Conservation (phyloP, 2,113 vertebrate genomes). For the Bombycilla garrulus region DNA sequence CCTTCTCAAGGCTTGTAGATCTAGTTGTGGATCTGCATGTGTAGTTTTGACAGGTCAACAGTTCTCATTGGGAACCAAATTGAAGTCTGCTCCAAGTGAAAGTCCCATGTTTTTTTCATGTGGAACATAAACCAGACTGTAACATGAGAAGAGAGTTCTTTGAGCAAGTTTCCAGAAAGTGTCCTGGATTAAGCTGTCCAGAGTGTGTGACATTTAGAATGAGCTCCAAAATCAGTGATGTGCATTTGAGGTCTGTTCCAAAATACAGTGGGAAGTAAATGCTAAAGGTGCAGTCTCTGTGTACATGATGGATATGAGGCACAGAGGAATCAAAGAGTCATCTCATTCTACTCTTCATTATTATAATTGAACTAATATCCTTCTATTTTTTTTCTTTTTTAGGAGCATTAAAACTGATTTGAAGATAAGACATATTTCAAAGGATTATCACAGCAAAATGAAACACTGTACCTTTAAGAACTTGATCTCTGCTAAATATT, state of each 20-base stretch:
- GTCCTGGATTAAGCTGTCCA: neutral
- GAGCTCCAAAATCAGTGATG: neutral
- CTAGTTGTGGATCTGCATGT: neutral
- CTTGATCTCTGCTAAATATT: neutral
- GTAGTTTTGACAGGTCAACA: neutral
- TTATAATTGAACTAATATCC: neutral
- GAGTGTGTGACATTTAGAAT: neutral
- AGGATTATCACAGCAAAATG: neutral
- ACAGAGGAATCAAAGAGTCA: neutral
- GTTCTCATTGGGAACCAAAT: neutral
- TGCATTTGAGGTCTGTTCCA: neutral
- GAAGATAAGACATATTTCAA: neutral
- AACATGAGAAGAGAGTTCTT: neutral
- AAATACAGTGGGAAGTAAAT: rapidly evolving
- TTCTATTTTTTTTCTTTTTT: neutral
- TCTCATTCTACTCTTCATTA: neutral
- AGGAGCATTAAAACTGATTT: neutral
- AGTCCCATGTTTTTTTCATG: neutral
- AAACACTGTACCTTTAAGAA: neutral
- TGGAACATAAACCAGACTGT: neutral
- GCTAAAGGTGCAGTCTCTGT: neutral
- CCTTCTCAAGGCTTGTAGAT: neutral
- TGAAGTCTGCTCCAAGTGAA: neutral
- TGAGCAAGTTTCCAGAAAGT: neutral
- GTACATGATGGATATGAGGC: neutral